Conservation (phyloP, 2,888 invertebrate genomes). For the Xylocampa areola region DNA sequence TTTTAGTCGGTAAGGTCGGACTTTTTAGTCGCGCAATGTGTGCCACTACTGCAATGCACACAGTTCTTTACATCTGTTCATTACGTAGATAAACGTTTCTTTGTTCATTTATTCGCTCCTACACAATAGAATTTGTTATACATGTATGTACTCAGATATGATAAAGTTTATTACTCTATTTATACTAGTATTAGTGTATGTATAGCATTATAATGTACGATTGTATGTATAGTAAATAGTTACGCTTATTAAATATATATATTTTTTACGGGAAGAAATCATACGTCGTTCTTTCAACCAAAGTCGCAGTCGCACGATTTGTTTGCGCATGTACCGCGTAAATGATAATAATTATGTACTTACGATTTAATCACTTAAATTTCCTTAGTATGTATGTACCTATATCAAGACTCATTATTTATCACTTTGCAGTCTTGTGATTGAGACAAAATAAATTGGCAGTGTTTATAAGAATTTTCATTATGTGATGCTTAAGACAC, state of each 20-base stretch:
- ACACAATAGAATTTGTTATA: slow-evolving; percentile 18
- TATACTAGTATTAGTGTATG: slow-evolving; percentile 4
- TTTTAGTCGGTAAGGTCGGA: background rate
- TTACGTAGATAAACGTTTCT: slow-evolving; percentile 38
- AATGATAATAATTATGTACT: too few relatives aligned
- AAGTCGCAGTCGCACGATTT: too few relatives aligned
- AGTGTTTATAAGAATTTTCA: background rate
- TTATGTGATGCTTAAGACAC: background rate
- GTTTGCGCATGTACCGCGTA: too few relatives aligned
- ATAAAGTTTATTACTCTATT: slow-evolving; percentile 20
- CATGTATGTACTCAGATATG: background rate
- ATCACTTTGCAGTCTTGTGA: background rate
- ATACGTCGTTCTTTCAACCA: too few relatives aligned
- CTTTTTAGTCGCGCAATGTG: slow-evolving; percentile 11
- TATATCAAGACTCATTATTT: too few relatives aligned
- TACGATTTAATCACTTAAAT: too few relatives aligned
- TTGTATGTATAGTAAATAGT: too few relatives aligned
- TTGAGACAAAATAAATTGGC: background rate
- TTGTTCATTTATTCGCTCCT: slow-evolving; percentile 39
- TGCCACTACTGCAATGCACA: slow-evolving; percentile 6
- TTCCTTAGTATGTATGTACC: too few relatives aligned
- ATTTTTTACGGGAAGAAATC: too few relatives aligned
- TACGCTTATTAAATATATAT: too few relatives aligned
- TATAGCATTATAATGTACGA: background rate
- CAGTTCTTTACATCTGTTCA: slow-evolving; percentile 1